Evolutionary conservation across 2,113 vertebrate genomes (phyloP).

Genomic region (Sisor rabdophorus): DNA sequence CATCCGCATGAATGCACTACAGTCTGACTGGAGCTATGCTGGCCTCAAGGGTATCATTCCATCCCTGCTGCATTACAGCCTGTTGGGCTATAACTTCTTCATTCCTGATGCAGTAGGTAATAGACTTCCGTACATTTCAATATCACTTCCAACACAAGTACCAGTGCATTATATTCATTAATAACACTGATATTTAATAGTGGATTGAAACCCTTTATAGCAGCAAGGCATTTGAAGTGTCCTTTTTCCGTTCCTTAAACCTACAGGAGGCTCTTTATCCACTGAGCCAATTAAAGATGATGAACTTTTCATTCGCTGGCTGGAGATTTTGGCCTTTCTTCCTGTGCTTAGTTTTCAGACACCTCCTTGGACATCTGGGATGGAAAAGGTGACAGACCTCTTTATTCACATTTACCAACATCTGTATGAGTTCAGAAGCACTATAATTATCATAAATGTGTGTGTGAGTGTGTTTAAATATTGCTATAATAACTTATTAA

Average conservation of each 20-base stretch:
- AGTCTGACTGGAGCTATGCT: slow-evolving; percentile 76
- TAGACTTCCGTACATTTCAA: slow-evolving; percentile 40
- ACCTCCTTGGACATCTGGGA: slow-evolving; percentile 79
- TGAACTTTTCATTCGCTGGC: slow-evolving; percentile 85
- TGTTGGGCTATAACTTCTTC: slow-evolving; percentile 89
- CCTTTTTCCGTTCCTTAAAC: neutral
- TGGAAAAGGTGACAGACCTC: slow-evolving; percentile 66
- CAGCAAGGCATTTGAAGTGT: neutral
- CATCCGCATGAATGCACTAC: slow-evolving; percentile 73
- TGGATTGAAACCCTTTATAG: neutral
- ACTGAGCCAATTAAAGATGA: slow-evolving; percentile 64
- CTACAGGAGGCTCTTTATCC: slow-evolving; percentile 76
- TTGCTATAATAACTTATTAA: too few relatives aligned
- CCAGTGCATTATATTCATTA: too few relatives aligned
- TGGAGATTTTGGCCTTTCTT: slow-evolving; percentile 82
- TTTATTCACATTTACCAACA: neutral
- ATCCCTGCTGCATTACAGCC: slow-evolving; percentile 82
- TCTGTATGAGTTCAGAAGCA: neutral
- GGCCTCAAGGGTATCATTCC: slow-evolving; percentile 85
- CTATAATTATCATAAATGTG: too few relatives aligned
- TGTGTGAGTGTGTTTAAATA: too few relatives aligned
- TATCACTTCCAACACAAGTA: neutral
- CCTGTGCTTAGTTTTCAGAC: slow-evolving; percentile 82
- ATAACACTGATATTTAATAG: too few relatives aligned
- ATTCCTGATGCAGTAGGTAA: slow-evolving; percentile 88